These are phyloP conservation scores for Camponotus vicinus DNA, from an alignment of 1,140 invertebrate species.

Conservation along the genomic window DNA sequence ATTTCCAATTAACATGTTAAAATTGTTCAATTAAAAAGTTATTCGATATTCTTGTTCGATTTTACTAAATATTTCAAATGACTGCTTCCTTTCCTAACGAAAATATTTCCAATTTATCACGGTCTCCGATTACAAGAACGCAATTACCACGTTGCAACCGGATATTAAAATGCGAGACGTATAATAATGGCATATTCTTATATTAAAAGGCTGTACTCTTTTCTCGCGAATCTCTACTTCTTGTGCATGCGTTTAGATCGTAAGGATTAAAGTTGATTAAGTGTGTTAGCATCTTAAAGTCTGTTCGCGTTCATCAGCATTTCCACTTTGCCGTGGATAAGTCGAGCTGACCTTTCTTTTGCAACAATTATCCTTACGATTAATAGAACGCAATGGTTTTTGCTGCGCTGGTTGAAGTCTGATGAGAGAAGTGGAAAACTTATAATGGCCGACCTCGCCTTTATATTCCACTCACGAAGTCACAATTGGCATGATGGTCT, in stretches of 20 bases:
- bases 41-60: conserved; percentile 21
- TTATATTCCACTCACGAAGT: conserved; percentile 76
- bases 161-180: conserved; percentile 4
- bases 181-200: not conserved
- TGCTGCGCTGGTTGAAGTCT: conserved; percentile 13
- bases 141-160: not conserved
- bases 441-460: conserved; percentile 65
- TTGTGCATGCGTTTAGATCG: not conserved
- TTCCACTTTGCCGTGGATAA: conserved; percentile 35
- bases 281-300: not conserved
- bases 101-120: conserved; percentile 35
- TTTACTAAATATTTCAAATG: conserved; percentile 1
- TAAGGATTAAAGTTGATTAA: not conserved
- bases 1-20: conserved; percentile 50
- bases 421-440: conserved; percentile 68
- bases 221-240: not conserved
- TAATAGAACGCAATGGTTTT: conserved; percentile 55
- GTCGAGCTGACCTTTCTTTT: conserved; percentile 52
- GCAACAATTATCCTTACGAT: conserved; percentile 68
- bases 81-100: not conserved
- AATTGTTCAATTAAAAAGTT: conserved; percentile 56
- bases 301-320: conserved; percentile 52
- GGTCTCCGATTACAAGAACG: conserved; percentile 2
- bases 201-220: not conserved
- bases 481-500: conserved; percentile 73